Evolutionary conservation across 1,140 invertebrate genomes (phyloP).

Genomic region (Tetramorium alpestre): DNA sequence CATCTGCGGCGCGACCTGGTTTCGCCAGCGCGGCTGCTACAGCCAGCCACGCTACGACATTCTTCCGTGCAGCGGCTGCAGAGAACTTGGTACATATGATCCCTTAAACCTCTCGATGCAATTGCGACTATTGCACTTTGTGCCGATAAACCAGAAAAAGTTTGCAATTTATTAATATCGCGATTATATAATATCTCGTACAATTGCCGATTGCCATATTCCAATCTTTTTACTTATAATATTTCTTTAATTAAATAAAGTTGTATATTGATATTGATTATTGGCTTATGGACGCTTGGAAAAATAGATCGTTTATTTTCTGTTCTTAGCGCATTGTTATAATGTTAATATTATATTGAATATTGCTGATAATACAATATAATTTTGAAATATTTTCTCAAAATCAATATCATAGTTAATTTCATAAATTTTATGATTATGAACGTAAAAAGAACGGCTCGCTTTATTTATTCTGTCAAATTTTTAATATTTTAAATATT

Average conservation of each 20-base stretch:
- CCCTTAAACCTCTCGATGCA: not conserved
- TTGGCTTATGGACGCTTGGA: no score
- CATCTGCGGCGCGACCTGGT: conserved; percentile 34
- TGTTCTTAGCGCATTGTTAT: not conserved
- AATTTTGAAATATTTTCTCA: not conserved
- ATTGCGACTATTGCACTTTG: not conserved
- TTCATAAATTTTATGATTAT: not conserved
- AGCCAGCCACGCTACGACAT: conserved; percentile 14
- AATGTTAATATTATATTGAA: not conserved
- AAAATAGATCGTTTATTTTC: not conserved
- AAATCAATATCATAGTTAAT: not conserved
- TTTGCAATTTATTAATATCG: conserved; percentile 4
- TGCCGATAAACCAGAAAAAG: not conserved
- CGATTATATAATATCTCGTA: not conserved
- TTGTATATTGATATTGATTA: not conserved
- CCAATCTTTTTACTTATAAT: not conserved
- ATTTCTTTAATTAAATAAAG: not conserved
- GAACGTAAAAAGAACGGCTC: not conserved
- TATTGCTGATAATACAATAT: not conserved
- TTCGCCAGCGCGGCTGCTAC: not conserved
- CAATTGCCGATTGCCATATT: not conserved
- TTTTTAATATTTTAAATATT: not conserved
- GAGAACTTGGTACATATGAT: conserved; percentile 1
- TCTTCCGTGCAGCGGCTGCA: conserved; percentile 20
- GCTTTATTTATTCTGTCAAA: not conserved